These are phyloP conservation scores for Polypedilum vanderplanki DNA, from an alignment of 1,140 invertebrate species.

Conservation along the genomic window DNA sequence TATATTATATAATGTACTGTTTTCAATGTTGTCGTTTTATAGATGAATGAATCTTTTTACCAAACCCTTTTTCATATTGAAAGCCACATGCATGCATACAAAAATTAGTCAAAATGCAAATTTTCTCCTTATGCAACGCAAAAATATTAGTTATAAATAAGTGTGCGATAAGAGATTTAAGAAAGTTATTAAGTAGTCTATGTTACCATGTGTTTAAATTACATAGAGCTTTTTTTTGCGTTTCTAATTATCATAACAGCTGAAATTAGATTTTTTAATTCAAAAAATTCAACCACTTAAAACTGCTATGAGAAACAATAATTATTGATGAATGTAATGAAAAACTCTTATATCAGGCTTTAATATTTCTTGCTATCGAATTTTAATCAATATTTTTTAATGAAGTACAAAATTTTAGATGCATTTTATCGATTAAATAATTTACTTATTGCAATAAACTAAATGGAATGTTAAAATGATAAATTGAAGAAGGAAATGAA, in stretches of 20 bases:
- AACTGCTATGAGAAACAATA: conserved; percentile 6
- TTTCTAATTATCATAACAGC: neutral
- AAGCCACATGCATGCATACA: neutral
- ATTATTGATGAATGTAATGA: neutral
- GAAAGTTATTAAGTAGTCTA: neutral
- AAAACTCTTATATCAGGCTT: too few relatives aligned
- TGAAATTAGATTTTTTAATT: neutral
- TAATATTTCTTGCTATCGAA: too few relatives aligned
- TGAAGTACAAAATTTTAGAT: too few relatives aligned
- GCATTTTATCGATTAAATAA: neutral
- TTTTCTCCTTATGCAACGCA: neutral
- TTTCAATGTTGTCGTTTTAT: neutral
- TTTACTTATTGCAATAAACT: neutral
- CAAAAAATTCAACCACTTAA: neutral
- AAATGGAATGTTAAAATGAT: too few relatives aligned
- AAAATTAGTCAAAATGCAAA: neutral
- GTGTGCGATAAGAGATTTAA: neutral
- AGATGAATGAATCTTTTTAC: neutral
- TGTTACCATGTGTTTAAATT: neutral
- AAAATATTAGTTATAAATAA: neutral
- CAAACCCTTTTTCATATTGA: neutral
- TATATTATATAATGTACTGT: neutral
- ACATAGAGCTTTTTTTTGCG: neutral
- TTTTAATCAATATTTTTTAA: too few relatives aligned
- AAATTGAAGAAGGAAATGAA: neutral